Evolutionary conservation across 2,113 vertebrate genomes (phyloP), one percentile per base, ranked within the genome.

Genomic region (Meleagris gallopavo): DNA sequence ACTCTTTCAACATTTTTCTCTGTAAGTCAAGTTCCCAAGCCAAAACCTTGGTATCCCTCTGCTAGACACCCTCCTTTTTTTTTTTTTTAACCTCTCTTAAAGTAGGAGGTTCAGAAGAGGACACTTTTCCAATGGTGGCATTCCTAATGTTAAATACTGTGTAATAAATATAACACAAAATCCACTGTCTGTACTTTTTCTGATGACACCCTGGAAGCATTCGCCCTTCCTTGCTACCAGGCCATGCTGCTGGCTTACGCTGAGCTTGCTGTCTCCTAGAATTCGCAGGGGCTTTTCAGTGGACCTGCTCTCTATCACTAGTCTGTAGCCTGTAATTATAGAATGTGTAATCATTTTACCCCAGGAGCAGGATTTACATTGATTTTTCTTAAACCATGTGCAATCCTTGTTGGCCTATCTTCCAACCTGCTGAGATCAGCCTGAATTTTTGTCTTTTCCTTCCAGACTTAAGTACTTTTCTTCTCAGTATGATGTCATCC

Each of bases 211-310:
- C 4, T 27, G 18, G 18, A 74, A n/a, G 3, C 2, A 54, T 27
- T 54, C 36, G 27, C 3, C 36, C 4, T n/a, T 62, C 27, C n/a
- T 78, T 71, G 13, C 40, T 75, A 7, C 36, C n/a, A 88, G 36
- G 30, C 32, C 11, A 60, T 0, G 1, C 13, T 84, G 19, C 32
- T 46, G 18, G 55, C 5, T 85, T 62, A 40, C 6, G 14, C 4
- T 40, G n/a, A 64, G 6, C 6, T 78, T 78, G 30, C 7, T 27
- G 7, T 52, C 11, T 4, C 13, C 10, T 0, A 1, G n/a, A 15
- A 88, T 48, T 40, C 15, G 8, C 27, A 55, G 38, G 19, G 41
- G 2, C 1, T 80, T 83, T 83, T 57, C 9, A 25, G 29, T 17
- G 38, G 29, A 80, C 38, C 38, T 80, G 8, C 2, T 80, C n/a